phyloP scores from a whole-genome alignment of 2,113 vertebrate species.

The Donacobius atricapilla region DNA sequence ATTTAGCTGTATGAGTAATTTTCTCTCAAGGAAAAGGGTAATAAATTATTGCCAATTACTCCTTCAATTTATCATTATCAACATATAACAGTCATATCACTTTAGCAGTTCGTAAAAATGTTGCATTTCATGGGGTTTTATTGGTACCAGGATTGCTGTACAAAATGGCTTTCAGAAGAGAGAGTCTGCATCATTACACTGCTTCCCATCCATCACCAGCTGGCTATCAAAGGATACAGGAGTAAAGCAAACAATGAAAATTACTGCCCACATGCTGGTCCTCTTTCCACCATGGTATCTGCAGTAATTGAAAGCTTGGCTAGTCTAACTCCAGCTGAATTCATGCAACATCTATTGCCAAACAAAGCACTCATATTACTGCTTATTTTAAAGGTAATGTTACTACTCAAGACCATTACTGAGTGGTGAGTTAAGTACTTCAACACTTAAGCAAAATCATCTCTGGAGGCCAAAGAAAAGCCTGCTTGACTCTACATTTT shows the following conservation, averaged over 20 bases:
- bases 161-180: background rate
- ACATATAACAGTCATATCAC: background rate
- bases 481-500: background rate
- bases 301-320: background rate
- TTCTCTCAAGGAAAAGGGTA: background rate
- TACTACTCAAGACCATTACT: background rate
- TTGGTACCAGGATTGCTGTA: slow-evolving; percentile 5
- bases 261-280: slow-evolving; percentile 26
- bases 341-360: background rate
- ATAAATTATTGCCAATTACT: slow-evolving; percentile 35
- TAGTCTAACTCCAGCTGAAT: background rate
- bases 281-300: background rate
- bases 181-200: background rate
- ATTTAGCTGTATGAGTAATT: background rate
- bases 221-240: slow-evolving; percentile 19
- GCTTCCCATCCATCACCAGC: slow-evolving; percentile 26
- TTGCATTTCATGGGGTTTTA: slow-evolving; percentile 33
- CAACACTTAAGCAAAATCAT: background rate
- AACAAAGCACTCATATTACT: background rate
- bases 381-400: background rate
- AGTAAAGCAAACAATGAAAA: slow-evolving; percentile 42
- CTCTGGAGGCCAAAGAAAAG: background rate
- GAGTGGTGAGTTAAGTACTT: background rate
- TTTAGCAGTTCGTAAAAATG: background rate
- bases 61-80: slow-evolving; percentile 25